Evolutionary conservation across 2,113 vertebrate species (phyloP), one percentile per base, ranked within the genome.

Genomic region (Sporophila hypoxantha): DNA sequence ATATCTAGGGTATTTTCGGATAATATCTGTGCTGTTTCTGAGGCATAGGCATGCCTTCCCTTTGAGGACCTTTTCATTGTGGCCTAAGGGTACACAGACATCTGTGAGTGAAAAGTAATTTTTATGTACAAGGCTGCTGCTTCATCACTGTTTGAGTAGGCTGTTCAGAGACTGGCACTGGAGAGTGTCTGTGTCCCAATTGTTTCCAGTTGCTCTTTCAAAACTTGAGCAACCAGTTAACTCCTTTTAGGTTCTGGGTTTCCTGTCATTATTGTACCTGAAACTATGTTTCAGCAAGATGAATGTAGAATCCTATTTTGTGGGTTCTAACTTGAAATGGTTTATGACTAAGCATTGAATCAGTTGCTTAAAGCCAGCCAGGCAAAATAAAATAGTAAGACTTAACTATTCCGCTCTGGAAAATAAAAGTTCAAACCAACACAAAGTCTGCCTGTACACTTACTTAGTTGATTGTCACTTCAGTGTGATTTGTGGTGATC

Each of bases 221-320:
- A 53, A 80, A 37, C 8, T 60, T n/a, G 21, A 56, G 62, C 69
- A 91, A 16, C 11, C 23, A 34, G 14, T 42, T 85, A 66, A 69
- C 8, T 68, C 11, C 16, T 71, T 9, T 8, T 10, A 50, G 21
- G 6, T 62, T 82, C 34, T 0, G 0, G 0, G 2, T 23, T 53
- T 67, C 17, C 32, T 76, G 53, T 37, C 29, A 6, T 59, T 76
- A 9, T 3, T 67, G n/a, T 36, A 34, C 18, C 22, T 75, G 53
- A 56, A 79, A 16, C 23, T 61, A 3, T 23, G 9, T 67, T 65
- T 71, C 12, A 46, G 36, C n/a, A 61, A 17, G 27, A 22, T 17
- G 22, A 53, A 42, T 36, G 21, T 39, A 55, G 30, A 64, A 29
- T 52, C 29, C 13, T 65, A 0, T 56, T 80, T 53, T n/a, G 27